Evolutionary conservation across 1,140 invertebrate species (phyloP).

Genomic region (Xylocopa sonorina): DNA sequence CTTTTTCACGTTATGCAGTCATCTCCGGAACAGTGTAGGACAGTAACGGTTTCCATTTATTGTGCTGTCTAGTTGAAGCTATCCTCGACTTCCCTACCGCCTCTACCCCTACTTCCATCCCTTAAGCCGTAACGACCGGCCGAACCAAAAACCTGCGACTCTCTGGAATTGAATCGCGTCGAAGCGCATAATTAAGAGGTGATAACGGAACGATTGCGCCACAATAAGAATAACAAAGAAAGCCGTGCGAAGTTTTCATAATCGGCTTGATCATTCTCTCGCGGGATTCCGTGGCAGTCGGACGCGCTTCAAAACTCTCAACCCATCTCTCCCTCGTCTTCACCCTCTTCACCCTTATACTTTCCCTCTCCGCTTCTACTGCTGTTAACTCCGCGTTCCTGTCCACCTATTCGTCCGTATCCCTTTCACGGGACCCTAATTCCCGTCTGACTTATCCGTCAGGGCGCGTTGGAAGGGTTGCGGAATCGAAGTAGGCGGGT

Average conservation of each 20-base stretch:
- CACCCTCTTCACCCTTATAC: too few relatives aligned
- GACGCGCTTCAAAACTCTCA: not conserved
- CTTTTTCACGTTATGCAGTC: too few relatives aligned
- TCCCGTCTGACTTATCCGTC: not conserved
- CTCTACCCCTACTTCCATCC: too few relatives aligned
- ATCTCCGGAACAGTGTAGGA: too few relatives aligned
- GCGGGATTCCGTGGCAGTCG: slow-evolving; percentile 8
- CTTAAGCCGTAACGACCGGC: too few relatives aligned
- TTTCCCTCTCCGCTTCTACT: not conserved
- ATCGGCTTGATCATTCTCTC: slow-evolving; percentile 34
- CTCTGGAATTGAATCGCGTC: too few relatives aligned
- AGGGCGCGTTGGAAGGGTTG: not conserved
- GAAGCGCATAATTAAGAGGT: too few relatives aligned
- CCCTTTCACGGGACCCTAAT: not conserved
- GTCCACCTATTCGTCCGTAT: not conserved
- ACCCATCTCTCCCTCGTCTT: not conserved
- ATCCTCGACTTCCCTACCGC: too few relatives aligned
- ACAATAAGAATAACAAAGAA: not conserved
- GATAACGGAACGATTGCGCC: slow-evolving; percentile 14
- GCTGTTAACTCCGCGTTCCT: not conserved
- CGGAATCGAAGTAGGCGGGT: slow-evolving; percentile 12
- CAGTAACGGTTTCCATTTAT: too few relatives aligned
- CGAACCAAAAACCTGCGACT: too few relatives aligned
- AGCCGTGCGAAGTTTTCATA: slow-evolving; percentile 23
- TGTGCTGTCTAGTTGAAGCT: too few relatives aligned